Conservation (phyloP, 1,140 invertebrate species). For the Plodia interpunctella region DNA sequence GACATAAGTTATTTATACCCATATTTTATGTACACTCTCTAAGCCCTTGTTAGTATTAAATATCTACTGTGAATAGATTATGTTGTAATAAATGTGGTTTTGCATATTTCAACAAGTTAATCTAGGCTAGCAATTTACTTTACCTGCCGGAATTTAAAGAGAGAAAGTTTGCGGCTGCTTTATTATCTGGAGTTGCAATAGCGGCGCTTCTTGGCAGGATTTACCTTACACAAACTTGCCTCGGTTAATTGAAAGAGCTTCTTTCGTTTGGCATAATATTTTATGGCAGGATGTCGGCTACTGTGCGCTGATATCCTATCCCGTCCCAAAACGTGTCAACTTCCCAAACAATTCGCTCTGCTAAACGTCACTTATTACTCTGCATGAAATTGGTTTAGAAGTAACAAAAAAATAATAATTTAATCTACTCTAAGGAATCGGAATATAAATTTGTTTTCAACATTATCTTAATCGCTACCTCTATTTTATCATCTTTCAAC, state of each 20-base stretch:
- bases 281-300: conserved; percentile 50
- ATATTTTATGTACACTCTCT: too few relatives aligned
- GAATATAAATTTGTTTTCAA: conserved; percentile 61
- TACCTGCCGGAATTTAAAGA: conserved; percentile 2
- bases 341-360: conserved; percentile 40
- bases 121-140: not conserved
- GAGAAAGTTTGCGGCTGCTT: conserved; percentile 15
- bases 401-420: conserved; percentile 62
- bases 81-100: too few relatives aligned
- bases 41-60: too few relatives aligned
- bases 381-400: conserved; percentile 41
- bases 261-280: conserved; percentile 72
- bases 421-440: conserved; percentile 51
- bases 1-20: too few relatives aligned
- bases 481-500: conserved; percentile 39
- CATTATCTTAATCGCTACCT: conserved; percentile 51
- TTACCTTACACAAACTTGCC: conserved; percentile 68
- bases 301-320: conserved; percentile 40
- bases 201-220: conserved; percentile 53
- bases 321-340: conserved; percentile 42
- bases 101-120: not conserved
- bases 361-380: conserved; percentile 43
- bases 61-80: too few relatives aligned
- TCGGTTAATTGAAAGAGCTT: conserved; percentile 73
- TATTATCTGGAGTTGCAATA: conserved; percentile 41